Base-by-base conservation (phyloP, 1,140 invertebrate genomes). In the Drosophila pseudoobscura region DNA sequence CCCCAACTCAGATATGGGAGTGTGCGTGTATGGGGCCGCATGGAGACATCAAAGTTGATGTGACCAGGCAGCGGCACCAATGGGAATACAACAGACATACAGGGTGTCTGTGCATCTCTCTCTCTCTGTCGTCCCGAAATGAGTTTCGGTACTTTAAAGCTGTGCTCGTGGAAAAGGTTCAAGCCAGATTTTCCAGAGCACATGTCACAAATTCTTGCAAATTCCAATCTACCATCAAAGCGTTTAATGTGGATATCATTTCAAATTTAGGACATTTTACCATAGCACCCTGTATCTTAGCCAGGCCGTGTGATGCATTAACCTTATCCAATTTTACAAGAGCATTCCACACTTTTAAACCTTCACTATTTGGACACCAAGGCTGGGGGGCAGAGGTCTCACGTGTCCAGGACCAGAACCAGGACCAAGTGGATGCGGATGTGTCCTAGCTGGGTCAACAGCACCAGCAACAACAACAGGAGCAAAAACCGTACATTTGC, bases 1-100 rank as follows among this genome's bases (percentile, higher is more conserved):
- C 8, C 31, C 31, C 45, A 80, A 74, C 57, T 56, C 43, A 58
- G 46, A 20, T 61, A n/a, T 43, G 35, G 29, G 8, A 50, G 39
- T 45, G 39, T 82, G 71, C 41, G 62, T 58, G 75, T 71, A 91
- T 77, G 82, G 75, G 53, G 69, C 89, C 83, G 75, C 85, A 74
- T 75, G 89, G 89, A 82, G 82, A 91, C 89, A 91, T 91, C 89
- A 91, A 88, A 91, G 73, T 90, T 90, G 80, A 90, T 90, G 65
- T 63, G 83, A 77, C 68, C 41, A 77, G 72, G 64, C 75, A 84
- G 58, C 59, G 60, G 55, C 52, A 35, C 59, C 78, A 72, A 39
- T 73, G 50, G 62, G 63, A 44, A 58, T 50, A 64, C 53, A 39
- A n/a, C 71, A 43, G 26, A 55, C 17, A 75, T 66, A 66, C 72